Evolutionary conservation across 2,113 vertebrate genomes (phyloP), one percentile per base, ranked within the genome.

Genomic region (Indri indri): DNA sequence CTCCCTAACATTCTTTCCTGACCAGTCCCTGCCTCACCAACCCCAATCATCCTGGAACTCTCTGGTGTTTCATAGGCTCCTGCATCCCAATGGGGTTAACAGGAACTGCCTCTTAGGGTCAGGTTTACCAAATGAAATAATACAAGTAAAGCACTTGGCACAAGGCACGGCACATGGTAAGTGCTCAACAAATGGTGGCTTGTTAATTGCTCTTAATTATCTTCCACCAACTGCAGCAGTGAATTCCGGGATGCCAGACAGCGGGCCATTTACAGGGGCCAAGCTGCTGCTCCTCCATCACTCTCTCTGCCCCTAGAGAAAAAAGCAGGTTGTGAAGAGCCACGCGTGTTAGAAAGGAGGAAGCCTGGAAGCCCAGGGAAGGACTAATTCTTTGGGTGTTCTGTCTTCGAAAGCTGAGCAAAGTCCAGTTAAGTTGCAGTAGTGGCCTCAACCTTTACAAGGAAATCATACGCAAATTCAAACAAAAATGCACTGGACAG

Each of bases 371-470:
- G 11, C 12, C 66, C 17, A 74, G 52, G 6, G 7, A 87, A 11
- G 54, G n/a, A 27, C 65, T 40, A 54, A 52, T 32, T 92, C 68
- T 68, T 23, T 6, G 7, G 7, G 12, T 30, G n/a, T 30, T 94
- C 87, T 70, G 50, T 30, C 77, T 87, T n/a, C 80, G 86, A 91
- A 95, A 79, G 40, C 71, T 37, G 34, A 52, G 57, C 57, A 30
- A 92, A 90, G 77, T 66, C 45, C 73, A 88, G 20, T 68, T 68
- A 8, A 2, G 8, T n/a, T 25, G 11, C 25, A 27, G 42, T 79
- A 82, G 54, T 27, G n/a, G 34, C 47, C 54, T 66, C 61, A 61
- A 27, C 34, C 32, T 84, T 54, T 86, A 65, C 10, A 54, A 92
- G 61, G 91, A 92, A 87, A 65, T 0, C 34, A 22, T 47, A 23